Evolutionary conservation across 1,140 invertebrate species (phyloP).

Genomic region (Delia radicum): DNA sequence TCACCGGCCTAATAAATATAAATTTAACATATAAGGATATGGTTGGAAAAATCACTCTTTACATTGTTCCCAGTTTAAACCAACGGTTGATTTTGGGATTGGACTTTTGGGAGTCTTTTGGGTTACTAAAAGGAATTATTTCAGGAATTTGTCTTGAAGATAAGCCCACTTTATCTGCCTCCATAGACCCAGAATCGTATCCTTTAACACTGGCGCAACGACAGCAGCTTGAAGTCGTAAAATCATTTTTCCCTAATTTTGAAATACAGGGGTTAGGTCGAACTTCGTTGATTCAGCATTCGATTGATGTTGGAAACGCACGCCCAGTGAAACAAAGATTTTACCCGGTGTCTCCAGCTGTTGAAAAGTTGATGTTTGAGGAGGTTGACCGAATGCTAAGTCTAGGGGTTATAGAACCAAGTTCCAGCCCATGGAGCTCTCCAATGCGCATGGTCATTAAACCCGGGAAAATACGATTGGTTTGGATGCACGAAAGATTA

Average conservation of each 20-base stretch:
- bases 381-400: constrained; percentile 35
- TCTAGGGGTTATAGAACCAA: constrained; percentile 32
- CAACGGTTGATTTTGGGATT: no score
- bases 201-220: no score
- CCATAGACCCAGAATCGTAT: no score
- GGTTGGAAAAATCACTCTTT: no score
- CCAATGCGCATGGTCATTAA: constrained; percentile 37
- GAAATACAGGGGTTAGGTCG: neutral
- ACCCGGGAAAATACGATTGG: constrained; percentile 36
- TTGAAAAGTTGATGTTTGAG: constrained; percentile 33
- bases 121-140: no score
- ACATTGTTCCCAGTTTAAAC: no score
- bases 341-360: constrained; percentile 29
- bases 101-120: no score
- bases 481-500: constrained; percentile 43
- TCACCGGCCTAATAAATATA: no score
- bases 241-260: neutral
- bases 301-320: neutral
- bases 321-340: constrained; percentile 23
- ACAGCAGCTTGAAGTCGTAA: neutral
- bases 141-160: no score
- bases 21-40: no score
- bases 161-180: no score
- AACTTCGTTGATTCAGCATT: neutral
- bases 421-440: constrained; percentile 25